Base-by-base conservation (phyloP, 2,888 invertebrate species). In the Globia sparganii region DNA sequence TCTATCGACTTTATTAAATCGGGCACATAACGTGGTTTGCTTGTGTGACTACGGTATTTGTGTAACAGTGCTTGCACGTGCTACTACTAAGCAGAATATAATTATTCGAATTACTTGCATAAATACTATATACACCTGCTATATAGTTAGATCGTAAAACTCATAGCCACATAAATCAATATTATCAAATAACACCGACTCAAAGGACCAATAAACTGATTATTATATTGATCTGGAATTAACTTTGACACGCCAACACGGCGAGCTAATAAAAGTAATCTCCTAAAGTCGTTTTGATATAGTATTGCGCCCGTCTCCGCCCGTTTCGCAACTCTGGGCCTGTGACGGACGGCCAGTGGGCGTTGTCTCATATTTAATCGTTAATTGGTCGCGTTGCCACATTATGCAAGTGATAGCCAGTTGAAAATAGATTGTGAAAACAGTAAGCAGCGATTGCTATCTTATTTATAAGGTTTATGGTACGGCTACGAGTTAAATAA, bases 371-470 rank as follows among this genome's bases (percentile, higher is more conserved):
- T 91, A 92, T 92, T 92, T 93, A 92, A 93, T 93, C 89, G 90
- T 90, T 94, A 94, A 94, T 94, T 93, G 92, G 83, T 86, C 87
- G 88, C 88, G 87, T 89, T 89, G 88, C 89, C 86, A 86, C 88
- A 88, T 93, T 91, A 91, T 90, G 91, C 91, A 91, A 91, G 74
- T 86, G 80, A 87, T 87, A 85, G 81, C 78, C 80, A 84, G 86
- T 81, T 78, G 80, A 68, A 86, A 88, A 86, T 85, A 89, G 82
- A 83, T 46, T 64, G 70, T 58, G 79, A 78, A 85, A 72, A 75
- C 46, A 77, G 86, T 59, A 82, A 62, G 86, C 69, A 75, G 71
- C 31, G 86, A 75, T 86, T 28, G 72, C 59, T 49, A 59, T 78
- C 64, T 78, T 58, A 72, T 78, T 70, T 72, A 75, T 70, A 75